Percentiles rank a stretch among this genome's conserved stretches.
Evolutionary conservation across 2,797 vertebrate genomes (phyloP).

Genomic region (Onychomys torridus): DNA sequence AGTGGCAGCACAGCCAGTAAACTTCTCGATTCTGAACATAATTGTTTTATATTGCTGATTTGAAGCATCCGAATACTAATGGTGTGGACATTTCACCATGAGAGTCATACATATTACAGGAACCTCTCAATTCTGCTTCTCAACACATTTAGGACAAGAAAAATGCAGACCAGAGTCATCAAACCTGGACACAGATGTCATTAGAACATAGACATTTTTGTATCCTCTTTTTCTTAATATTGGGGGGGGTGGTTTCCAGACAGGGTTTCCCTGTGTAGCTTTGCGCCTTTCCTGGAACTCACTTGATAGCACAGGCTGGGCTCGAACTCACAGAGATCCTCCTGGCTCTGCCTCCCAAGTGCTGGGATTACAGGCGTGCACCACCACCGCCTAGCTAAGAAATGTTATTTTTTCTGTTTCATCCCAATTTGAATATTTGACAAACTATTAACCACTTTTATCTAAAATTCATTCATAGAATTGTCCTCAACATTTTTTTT

Average conservation of each 20-base stretch:
- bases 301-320: too few relatives aligned
- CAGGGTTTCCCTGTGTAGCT: too few relatives aligned
- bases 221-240: conserved; percentile 12
- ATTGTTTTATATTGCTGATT: conserved; percentile 59
- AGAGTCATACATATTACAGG: background rate
- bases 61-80: conserved; percentile 53
- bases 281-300: too few relatives aligned
- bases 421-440: conserved; percentile 53
- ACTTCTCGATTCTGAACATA: conserved; percentile 43
- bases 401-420: conserved; percentile 25
- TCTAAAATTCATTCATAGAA: conserved; percentile 19
- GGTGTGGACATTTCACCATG: background rate
- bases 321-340: too few relatives aligned
- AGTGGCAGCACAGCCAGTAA: conserved; percentile 43
- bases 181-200: conserved; percentile 19
- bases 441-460: conserved; percentile 58
- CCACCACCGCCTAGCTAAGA: too few relatives aligned
- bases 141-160: conserved; percentile 14
- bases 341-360: too few relatives aligned
- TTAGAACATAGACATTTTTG: conserved; percentile 3
- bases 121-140: background rate
- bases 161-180: background rate
- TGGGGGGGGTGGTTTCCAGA: too few relatives aligned
- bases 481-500: conserved; percentile 44
- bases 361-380: too few relatives aligned